phyloP scores from a whole-genome alignment of 2,888 invertebrate genomes.

The Limenitis arthemis region DNA sequence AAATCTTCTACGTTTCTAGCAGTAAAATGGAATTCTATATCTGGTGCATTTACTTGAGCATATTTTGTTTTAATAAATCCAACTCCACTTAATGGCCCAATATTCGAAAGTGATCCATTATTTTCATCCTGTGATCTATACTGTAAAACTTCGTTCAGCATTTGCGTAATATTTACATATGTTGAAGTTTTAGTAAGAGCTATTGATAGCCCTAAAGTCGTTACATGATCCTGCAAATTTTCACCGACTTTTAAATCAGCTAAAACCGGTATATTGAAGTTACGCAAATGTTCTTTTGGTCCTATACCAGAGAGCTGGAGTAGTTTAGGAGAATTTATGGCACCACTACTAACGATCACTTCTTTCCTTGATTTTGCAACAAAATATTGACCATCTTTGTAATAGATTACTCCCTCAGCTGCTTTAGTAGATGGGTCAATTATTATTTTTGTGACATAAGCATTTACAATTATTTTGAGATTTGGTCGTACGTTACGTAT shows the following conservation, averaged over 20 bases:
- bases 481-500: conserved; percentile 69
- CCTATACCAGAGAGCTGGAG: conserved; percentile 79
- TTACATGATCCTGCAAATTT: conserved; percentile 84
- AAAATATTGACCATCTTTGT: conserved; percentile 52
- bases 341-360: conserved; percentile 73
- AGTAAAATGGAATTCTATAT: conserved; percentile 79
- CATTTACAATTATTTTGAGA: conserved; percentile 63
- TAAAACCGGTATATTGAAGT: conserved; percentile 68
- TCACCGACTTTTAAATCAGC: conserved; percentile 78
- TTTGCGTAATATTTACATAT: conserved; percentile 43
- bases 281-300: conserved; percentile 66
- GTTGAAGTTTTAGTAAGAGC: conserved; percentile 70
- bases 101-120: conserved; percentile 66
- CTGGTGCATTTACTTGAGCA: conserved; percentile 62
- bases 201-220: conserved; percentile 68
- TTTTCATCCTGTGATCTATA: conserved; percentile 43
- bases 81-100: conserved; percentile 67
- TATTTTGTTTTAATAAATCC: conserved; percentile 75
- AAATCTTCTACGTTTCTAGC: conserved; percentile 70
- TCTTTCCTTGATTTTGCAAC: conserved; percentile 70
- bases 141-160: conserved; percentile 53
- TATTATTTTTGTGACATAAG: conserved; percentile 70
- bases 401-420: conserved; percentile 55
- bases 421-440: conserved; percentile 70
- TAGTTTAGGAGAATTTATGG: conserved; percentile 74